These are phyloP conservation scores for Callospermophilus lateralis DNA, from an alignment of 2,113 vertebrate genomes.

Conservation along the genomic window DNA sequence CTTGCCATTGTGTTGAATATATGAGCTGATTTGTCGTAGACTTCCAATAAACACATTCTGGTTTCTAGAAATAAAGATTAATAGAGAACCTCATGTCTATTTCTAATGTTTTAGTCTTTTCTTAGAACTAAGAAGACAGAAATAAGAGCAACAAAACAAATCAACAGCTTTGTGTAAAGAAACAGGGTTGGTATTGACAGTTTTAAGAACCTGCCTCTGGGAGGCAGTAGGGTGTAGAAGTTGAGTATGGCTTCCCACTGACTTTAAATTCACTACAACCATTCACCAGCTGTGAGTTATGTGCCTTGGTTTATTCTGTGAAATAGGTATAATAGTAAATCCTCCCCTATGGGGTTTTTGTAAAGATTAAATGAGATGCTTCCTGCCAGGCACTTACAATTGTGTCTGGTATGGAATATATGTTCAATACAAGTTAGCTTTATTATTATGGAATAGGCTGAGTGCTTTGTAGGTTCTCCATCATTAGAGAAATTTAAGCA, in stretches of 20 bases:
- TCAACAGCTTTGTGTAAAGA: not conserved
- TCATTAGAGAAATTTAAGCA: slow-evolving; percentile 17
- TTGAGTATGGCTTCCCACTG: not conserved
- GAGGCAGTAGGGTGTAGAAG: slow-evolving; percentile 76
- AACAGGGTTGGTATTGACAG: not conserved
- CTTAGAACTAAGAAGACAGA: not conserved
- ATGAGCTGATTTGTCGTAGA: not conserved
- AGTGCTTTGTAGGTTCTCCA: not conserved
- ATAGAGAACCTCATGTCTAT: not conserved
- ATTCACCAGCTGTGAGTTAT: not conserved
- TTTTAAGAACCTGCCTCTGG: slow-evolving; percentile 68
- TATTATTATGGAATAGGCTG: not conserved
- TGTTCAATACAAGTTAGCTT: not conserved
- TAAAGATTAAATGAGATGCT: slow-evolving; percentile 70
- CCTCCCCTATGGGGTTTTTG: slow-evolving; percentile 28
- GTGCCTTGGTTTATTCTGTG: slow-evolving; percentile 55
- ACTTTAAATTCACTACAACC: not conserved
- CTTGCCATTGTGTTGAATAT: not conserved
- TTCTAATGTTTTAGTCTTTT: not conserved
- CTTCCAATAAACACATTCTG: not conserved
- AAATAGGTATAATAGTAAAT: slow-evolving; percentile 40
- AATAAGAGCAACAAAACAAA: not conserved
- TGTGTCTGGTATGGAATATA: not conserved
- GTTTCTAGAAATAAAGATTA: slow-evolving; percentile 29
- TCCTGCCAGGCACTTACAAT: slow-evolving; percentile 33